A percentile compares a stretch with the other conserved stretches of the same genome.
Conservation (phyloP, 2,113 vertebrate genomes). For the Microcebus griseorufus region DNA sequence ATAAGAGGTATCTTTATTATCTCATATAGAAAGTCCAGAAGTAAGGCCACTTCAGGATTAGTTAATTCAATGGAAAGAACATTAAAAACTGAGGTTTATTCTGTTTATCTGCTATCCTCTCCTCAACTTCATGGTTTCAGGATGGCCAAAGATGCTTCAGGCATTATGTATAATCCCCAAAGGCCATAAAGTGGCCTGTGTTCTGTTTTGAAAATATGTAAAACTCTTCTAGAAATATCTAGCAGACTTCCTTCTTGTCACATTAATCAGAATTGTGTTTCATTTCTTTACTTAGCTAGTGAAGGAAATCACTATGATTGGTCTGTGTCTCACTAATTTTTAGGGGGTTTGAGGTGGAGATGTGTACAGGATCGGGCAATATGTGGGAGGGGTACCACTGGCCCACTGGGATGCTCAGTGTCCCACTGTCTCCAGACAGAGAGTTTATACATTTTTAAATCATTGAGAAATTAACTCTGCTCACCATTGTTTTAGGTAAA, state of each 20-base stretch:
- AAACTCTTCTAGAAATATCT: neutral
- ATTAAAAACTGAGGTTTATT: neutral
- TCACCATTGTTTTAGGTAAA: neutral
- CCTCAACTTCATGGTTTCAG: neutral
- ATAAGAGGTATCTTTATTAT: neutral
- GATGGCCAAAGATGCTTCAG: neutral
- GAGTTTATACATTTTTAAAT: neutral
- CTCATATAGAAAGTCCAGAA: neutral
- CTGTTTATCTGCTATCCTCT: neutral
- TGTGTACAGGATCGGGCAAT: neutral
- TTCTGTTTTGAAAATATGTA: neutral
- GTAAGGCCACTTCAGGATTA: neutral
- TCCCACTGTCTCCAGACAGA: neutral
- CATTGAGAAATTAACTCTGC: neutral
- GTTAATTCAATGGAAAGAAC: conserved; percentile 24
- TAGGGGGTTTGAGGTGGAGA: neutral
- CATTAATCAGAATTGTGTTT: neutral
- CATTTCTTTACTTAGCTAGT: neutral
- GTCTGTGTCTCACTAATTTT: neutral
- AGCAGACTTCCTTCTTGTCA: neutral
- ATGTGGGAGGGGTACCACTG: neutral
- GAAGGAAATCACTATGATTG: neutral
- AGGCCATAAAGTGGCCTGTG: neutral
- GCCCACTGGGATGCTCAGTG: neutral
- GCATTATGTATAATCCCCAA: neutral